Conservation (phyloP, 2,797 vertebrate species). For the Diceros bicornis region DNA sequence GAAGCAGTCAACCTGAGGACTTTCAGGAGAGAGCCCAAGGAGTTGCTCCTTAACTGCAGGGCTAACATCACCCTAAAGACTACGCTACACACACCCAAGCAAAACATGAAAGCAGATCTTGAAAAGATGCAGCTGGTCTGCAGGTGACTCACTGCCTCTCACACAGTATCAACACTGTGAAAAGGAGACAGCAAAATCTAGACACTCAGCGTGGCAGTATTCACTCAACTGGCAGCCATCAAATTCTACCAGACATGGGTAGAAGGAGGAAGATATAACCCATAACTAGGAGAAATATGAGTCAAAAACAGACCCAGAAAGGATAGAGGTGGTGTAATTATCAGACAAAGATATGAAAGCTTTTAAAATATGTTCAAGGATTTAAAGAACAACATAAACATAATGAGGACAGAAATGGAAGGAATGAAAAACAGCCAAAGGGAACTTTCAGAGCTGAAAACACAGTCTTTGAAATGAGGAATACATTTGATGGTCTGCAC, state of each 20-base stretch:
- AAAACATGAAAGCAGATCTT: neutral
- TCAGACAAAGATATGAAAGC: neutral
- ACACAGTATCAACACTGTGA: neutral
- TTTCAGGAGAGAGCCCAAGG: neutral
- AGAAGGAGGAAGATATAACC: neutral
- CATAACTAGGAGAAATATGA: neutral
- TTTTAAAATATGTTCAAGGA: neutral
- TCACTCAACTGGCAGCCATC: neutral
- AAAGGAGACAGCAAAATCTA: neutral
- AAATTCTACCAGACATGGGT: neutral
- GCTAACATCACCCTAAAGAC: neutral
- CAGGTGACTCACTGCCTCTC: neutral
- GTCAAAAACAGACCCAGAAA: neutral
- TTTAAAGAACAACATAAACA: neutral
- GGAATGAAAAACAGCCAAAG: neutral
- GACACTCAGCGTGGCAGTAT: neutral
- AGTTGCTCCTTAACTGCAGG: no score
- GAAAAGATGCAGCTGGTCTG: neutral
- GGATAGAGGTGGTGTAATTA: neutral
- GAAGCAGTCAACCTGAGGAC: no score
- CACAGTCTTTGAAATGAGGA: neutral
- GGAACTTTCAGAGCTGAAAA: neutral
- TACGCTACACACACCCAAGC: rapidly evolving
- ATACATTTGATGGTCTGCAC: neutral
- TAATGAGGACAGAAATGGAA: neutral